Base-by-base conservation (phyloP, 2,888 invertebrate genomes). In the Trichopoda pennipes region DNA sequence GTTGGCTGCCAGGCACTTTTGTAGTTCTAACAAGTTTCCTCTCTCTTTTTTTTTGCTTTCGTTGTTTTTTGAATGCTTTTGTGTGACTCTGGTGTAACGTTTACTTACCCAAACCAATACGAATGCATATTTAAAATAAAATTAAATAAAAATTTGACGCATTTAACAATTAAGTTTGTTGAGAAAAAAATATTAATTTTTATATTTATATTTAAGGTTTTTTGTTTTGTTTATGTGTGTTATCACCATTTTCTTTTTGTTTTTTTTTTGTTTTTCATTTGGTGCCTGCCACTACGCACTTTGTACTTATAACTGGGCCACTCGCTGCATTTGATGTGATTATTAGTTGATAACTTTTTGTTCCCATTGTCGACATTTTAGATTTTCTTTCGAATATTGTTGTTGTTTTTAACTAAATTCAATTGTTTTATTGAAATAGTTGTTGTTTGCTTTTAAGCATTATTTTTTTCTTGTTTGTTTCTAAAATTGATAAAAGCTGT, bases 221-320 rank as follows among this genome's bases (percentile, higher is more conserved):
- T 10, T 38, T 10, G n/a, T n/a, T 28, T 38, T 38, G 38, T 38
- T 47, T 38, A 7, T 58, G 56, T 9, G n/a, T 35, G 58, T 72
- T 78, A 78, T 72, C 78, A 66, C 23, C 32, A 38, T 38, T 14
- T 38, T 44, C 42, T 44, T 51, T 12, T 42, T 23, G 21, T 74
- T 17, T 42, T 32, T 61, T 2, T 55, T 12, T n/a, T n/a, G n/a
- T n/a, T 42, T 38, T 12, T 35, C 23, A 17, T 38, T 66, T 10
- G 38, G 35, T 47, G 28, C n/a, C 14, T 74, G 42, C 19, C 53
- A 78, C 70, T 78, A 82, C 81, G 81, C 81, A 82, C 75, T 79
- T 82, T 82, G 79, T 53, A 75, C 61, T 79, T 72, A 19, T 61
- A 82, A 79, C 49, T 79, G 79, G 82, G 82, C 75, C 82, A 69